Evolutionary conservation across 2,797 vertebrate genomes (phyloP), one percentile per base, ranked within the genome.

Genomic region (Oreonectes daqikongensis): DNA sequence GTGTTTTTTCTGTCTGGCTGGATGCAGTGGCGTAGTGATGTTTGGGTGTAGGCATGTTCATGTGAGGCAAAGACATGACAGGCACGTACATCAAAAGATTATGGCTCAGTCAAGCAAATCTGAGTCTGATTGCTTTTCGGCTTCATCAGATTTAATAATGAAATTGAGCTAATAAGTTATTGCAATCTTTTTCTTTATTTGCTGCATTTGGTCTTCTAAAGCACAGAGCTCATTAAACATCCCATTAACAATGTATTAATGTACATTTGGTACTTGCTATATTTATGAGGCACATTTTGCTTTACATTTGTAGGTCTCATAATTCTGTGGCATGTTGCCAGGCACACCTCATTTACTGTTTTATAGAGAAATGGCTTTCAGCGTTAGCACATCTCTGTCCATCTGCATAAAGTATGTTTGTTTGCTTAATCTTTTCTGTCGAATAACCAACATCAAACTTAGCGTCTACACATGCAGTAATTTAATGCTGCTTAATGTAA

Each of bases 91-190:
- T 84, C 75, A 75, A 63, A 73, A 74, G 78, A 83, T 83, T 85
- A 79, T 57, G 4, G 32, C 59, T 78, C 75, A 76, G 69, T 81
- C 74, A 75, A 78, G 70, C 75, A 81, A 75, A 77, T 71, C 71
- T 40, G 3, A 70, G 71, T 81, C 79, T 85, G 79, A 85, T 78
- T 85, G 79, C 71, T 69, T 82, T 83, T 79, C 66, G 28, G 65
- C 80, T 82, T 82, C 72, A 80, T 85, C 82, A 77, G 75, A 61
- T 70, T 64, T 77, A 80, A 72, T 82, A 80, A 85, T 83, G 48
- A 74, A 83, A 82, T 71, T 83, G 65, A 82, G 60, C 66, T 77
- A 80, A 80, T 73, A 75, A 74, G 60, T 82, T 75, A 68, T 72
- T 80, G 57, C 22, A 67, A 63, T 79, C 68, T 52, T 28, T 40